These are phyloP conservation scores for Drosophila quadrilineata DNA, from an alignment of 1,140 invertebrate species.

Conservation along the genomic window DNA sequence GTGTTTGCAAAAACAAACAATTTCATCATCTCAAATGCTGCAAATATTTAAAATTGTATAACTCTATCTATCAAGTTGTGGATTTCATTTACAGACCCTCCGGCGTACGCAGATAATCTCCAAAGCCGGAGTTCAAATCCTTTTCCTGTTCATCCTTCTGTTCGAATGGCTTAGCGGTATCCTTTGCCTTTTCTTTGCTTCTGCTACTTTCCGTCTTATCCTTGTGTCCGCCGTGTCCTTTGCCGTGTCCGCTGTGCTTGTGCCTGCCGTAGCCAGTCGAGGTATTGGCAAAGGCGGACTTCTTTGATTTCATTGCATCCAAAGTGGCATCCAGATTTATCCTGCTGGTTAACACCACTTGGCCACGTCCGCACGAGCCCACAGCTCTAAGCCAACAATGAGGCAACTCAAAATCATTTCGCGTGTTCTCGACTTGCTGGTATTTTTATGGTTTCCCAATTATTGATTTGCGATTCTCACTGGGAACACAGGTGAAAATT, in stretches of 20 bases:
- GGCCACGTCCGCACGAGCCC: slow-evolving; percentile 27
- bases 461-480: slow-evolving; percentile 61
- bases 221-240: slow-evolving; percentile 43
- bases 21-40: slow-evolving; percentile 80
- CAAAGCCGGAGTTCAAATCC: slow-evolving; percentile 76
- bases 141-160: slow-evolving; percentile 62
- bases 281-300: slow-evolving; percentile 69
- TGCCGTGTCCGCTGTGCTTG: slow-evolving; percentile 58
- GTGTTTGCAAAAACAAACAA: slow-evolving; percentile 79
- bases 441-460: slow-evolving; percentile 66
- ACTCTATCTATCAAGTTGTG: background rate
- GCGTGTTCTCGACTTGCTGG: slow-evolving; percentile 3
- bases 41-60: background rate
- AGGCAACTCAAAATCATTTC: slow-evolving; percentile 19
- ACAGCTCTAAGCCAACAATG: slow-evolving; percentile 44
- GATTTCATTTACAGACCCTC: slow-evolving; percentile 66
- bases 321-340: slow-evolving; percentile 12
- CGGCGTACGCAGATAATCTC: slow-evolving; percentile 73
- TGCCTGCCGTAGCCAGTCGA: slow-evolving; percentile 74
- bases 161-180: slow-evolving; percentile 20
- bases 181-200: slow-evolving; percentile 28
- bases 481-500: slow-evolving; percentile 13
- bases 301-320: slow-evolving; percentile 74
- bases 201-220: slow-evolving; percentile 37
- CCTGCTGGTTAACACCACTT: background rate